Evolutionary conservation across 2,888 invertebrate species (phyloP).

Genomic region (Coleophora deauratella): DNA sequence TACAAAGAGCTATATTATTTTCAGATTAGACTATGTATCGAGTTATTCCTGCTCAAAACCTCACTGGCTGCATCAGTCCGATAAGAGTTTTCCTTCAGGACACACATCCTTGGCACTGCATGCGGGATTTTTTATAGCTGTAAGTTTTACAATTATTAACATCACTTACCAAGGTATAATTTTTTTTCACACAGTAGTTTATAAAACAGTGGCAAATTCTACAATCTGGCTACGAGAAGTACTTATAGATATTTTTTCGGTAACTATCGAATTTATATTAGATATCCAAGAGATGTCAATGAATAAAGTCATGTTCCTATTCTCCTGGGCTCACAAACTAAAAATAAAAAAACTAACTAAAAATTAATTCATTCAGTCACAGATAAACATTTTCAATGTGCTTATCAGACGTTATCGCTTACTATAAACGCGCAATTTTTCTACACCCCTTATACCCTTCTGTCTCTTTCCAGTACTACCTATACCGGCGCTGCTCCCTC

Average conservation of each 20-base stretch:
- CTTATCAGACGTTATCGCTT: too few species aligned
- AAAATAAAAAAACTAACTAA: background rate
- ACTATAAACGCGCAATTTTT: too few species aligned
- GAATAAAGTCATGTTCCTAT: too few species aligned
- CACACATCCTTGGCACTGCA: slow-evolving; percentile 82
- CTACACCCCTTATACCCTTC: background rate
- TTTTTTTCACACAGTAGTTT: background rate
- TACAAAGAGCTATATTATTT: slow-evolving; percentile 8
- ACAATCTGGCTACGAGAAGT: too few species aligned
- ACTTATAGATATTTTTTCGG: too few species aligned
- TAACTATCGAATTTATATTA: too few species aligned
- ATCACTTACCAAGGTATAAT: background rate
- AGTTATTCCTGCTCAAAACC: slow-evolving; percentile 79
- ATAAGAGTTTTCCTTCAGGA: slow-evolving; percentile 83
- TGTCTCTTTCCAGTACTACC: slow-evolving; percentile 71
- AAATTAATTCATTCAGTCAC: background rate
- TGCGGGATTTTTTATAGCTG: slow-evolving; percentile 75
- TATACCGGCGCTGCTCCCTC: slow-evolving; percentile 50
- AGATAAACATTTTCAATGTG: background rate
- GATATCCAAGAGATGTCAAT: too few species aligned
- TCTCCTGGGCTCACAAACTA: background rate
- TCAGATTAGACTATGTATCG: slow-evolving; percentile 66
- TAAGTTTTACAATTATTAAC: slow-evolving; percentile 41
- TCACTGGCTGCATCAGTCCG: slow-evolving; percentile 73
- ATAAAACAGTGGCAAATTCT: too few species aligned